These are phyloP conservation scores for Tethya wilhelma DNA, from an alignment of 37 sponge, comb jelly and placozoan species.

Conservation along the genomic window DNA sequence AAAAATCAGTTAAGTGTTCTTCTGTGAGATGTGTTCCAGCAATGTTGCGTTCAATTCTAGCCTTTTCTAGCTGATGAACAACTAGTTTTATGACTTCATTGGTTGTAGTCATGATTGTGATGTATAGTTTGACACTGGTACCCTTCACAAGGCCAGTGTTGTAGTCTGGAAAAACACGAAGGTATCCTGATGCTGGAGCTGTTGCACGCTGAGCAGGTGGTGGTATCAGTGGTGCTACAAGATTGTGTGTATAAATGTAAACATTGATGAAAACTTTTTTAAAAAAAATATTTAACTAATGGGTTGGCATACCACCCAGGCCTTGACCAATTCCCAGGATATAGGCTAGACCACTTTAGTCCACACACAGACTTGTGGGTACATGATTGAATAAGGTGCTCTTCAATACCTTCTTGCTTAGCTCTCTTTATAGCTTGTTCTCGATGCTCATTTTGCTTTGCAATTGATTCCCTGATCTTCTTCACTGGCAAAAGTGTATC, in stretches of 20 bases:
- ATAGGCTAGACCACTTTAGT: neutral
- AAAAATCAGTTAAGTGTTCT: slow-evolving; percentile 60
- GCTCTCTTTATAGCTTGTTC: too few relatives aligned
- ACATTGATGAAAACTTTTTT: neutral
- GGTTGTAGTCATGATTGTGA: slow-evolving; percentile 36
- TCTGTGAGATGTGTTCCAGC: slow-evolving; percentile 31
- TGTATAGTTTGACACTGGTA: slow-evolving; percentile 83
- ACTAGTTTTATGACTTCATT: slow-evolving; percentile 56
- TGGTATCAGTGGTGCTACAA: neutral
- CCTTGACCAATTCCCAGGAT: neutral
- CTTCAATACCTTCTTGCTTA: neutral
- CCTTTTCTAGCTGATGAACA: slow-evolving; percentile 61
- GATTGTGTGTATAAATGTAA: neutral
- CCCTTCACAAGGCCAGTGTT: slow-evolving; percentile 73
- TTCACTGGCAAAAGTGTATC: slow-evolving; percentile 4
- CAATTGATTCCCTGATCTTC: neutral
- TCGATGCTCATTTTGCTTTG: neutral
- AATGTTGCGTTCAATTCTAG: slow-evolving; percentile 12
- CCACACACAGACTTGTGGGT: neutral
- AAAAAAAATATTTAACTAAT: neutral
- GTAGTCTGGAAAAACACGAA: slow-evolving; percentile 70
- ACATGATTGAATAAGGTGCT: neutral
- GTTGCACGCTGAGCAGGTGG: neutral
- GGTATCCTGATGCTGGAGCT: slow-evolving; percentile 7
- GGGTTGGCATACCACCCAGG: too few relatives aligned